A percentile compares a stretch with the other conserved stretches of the same genome.
These are phyloP conservation scores for Phortica magna DNA, from an alignment of 2,888 invertebrate species.

Conservation along the genomic window DNA sequence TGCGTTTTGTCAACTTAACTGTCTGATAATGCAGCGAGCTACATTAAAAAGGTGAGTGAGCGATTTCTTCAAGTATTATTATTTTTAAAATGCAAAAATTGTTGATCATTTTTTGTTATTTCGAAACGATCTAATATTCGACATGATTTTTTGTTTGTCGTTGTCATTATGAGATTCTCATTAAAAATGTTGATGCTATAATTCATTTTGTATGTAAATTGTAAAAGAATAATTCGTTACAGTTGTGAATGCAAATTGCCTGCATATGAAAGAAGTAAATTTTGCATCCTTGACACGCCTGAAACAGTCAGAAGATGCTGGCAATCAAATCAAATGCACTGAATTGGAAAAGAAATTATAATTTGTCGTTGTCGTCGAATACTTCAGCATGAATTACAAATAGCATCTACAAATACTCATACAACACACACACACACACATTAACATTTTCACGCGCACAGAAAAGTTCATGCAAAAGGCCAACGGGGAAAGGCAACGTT, in stretches of 20 bases:
- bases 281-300: not conserved
- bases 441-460: constrained; percentile 41
- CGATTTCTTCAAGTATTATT: too few relatives aligned
- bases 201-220: constrained; percentile 60
- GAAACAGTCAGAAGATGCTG: constrained; percentile 43
- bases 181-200: not conserved
- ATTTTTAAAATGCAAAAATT: too few relatives aligned
- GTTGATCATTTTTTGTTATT: too few relatives aligned
- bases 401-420: constrained; percentile 46
- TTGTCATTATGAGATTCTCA: not conserved
- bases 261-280: not conserved
- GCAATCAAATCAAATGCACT: constrained; percentile 67
- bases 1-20: too few relatives aligned
- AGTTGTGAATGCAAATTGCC: constrained; percentile 6
- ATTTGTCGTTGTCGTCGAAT: constrained; percentile 45
- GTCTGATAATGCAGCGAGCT: too few relatives aligned
- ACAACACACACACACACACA: constrained; percentile 1
- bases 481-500: too few relatives aligned
- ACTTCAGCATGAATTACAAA: constrained; percentile 69
- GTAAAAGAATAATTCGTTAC: constrained; percentile 44
- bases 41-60: too few relatives aligned
- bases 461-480: too few relatives aligned
- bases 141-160: too few relatives aligned
- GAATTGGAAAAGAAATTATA: constrained; percentile 73
- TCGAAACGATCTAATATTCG: too few relatives aligned